Conservation (phyloP, 2,113 vertebrate genomes). For the Ciconia maguari region DNA sequence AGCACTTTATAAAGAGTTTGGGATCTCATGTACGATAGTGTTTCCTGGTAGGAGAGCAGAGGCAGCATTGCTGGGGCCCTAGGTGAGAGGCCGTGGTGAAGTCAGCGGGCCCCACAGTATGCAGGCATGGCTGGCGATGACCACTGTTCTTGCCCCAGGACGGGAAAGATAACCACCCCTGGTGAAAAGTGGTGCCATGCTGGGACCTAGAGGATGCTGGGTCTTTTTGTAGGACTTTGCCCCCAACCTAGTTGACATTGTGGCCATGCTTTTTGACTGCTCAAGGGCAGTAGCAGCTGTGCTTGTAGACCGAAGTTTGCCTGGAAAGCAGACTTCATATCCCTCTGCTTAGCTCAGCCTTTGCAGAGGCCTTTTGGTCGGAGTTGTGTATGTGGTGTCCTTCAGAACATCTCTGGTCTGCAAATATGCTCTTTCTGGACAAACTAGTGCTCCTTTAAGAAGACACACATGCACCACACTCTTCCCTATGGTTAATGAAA, state of each 20-base stretch:
- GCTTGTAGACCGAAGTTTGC: neutral
- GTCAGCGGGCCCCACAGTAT: neutral
- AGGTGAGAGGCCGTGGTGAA: neutral
- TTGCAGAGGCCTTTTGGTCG: neutral
- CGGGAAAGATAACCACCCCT: neutral
- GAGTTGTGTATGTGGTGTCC: neutral
- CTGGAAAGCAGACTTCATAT: neutral
- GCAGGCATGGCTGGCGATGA: neutral
- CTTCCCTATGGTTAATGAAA: neutral
- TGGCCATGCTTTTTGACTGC: neutral
- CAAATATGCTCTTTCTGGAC: neutral
- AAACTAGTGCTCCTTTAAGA: neutral
- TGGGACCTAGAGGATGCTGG: neutral
- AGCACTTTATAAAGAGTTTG: conserved; percentile 2
- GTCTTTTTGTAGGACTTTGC: neutral
- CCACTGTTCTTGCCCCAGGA: neutral
- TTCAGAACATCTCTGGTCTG: neutral
- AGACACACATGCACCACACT: neutral
- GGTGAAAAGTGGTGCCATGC: fast-evolving
- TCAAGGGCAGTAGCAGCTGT: neutral
- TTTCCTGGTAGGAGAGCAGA: neutral
- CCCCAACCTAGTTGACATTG: neutral
- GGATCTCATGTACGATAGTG: neutral
- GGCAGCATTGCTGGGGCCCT: neutral
- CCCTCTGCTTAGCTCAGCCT: neutral